Base-by-base conservation (phyloP, 2,888 invertebrate species). In the Hydrotaea diabolus region DNA sequence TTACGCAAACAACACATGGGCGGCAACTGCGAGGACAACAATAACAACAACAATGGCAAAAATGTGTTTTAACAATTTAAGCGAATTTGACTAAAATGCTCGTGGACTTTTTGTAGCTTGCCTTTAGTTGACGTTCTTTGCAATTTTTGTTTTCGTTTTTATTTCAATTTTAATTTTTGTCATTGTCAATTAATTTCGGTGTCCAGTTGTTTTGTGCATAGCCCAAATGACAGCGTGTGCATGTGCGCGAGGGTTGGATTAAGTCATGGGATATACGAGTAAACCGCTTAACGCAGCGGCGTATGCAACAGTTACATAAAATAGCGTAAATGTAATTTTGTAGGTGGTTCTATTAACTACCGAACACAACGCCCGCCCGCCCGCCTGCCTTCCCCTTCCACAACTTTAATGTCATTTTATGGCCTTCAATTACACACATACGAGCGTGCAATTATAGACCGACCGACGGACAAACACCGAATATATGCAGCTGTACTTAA, bases 371-470 rank as follows among this genome's bases (percentile, higher is more conserved):
- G 43, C 19, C 15, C 1, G 19, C 43, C 43, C 19, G 17, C n/a
- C 39, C 17, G 8, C 0, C 11, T 21, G 39, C 39, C 39, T 17
- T 23, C 46, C 46, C 77, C 46, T 75, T 17, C 73, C 76, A 73
- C 80, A 75, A 64, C 75, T 66, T 77, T 83, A 75, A 80, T 80
- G 74, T 75, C 74, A 77, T 72, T 77, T 77, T 72, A 71, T 64
- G 39, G 31, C 80, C 64, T 74, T 75, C 46, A 46, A 3, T 8
- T n/a, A 62, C n/a, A 62, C 26, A 62, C 17, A 62, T 8, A 39
- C 9, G 19, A 19, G 62, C 55, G 49, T 15, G 59, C 15, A n/a
- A n/a, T n/a, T n/a, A n/a, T n/a, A n/a, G n/a, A n/a, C n/a, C n/a
- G n/a, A n/a, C n/a, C n/a, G n/a, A 39, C 46, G 59, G 13, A 75